phyloP scores from a whole-genome alignment of 2,888 invertebrate species.

The Eupeodes luniger region DNA sequence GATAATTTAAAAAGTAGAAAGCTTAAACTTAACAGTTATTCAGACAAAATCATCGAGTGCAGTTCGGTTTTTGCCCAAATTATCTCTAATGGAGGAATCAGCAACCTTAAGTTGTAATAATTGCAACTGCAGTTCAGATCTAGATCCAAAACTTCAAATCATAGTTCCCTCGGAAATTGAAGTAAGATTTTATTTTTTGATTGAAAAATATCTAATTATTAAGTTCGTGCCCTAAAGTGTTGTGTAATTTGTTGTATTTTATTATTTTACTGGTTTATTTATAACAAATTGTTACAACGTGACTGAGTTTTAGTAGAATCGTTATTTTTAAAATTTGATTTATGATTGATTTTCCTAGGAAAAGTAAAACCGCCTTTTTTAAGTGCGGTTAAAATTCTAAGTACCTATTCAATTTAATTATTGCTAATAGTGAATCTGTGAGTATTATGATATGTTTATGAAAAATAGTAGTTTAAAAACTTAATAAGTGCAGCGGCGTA shows the following conservation, averaged over 20 bases:
- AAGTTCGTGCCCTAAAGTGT: neutral
- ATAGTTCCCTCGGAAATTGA: neutral
- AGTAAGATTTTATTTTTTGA: neutral
- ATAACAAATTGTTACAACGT: neutral
- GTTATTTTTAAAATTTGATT: neutral
- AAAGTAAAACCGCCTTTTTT: neutral
- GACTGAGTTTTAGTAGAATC: neutral
- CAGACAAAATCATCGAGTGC: constrained; percentile 14
- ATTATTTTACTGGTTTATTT: neutral
- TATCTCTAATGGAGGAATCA: constrained; percentile 4
- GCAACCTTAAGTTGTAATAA: too few relatives aligned
- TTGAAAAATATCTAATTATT: neutral
- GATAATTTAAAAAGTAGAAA: constrained; percentile 16
- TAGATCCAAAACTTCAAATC: neutral
- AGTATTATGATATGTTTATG: too few relatives aligned
- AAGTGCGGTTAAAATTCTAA: neutral
- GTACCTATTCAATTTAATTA: neutral
- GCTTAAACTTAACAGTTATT: constrained; percentile 34
- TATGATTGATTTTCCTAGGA: neutral
- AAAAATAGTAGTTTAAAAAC: too few relatives aligned
- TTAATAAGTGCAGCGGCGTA: too few relatives aligned
- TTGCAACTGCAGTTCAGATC: neutral
- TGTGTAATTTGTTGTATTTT: neutral
- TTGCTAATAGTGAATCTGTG: neutral
- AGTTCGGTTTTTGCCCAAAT: constrained; percentile 17